phyloP scores from a whole-genome alignment of 1,140 invertebrate species.

The Spodoptera frugiperda region DNA sequence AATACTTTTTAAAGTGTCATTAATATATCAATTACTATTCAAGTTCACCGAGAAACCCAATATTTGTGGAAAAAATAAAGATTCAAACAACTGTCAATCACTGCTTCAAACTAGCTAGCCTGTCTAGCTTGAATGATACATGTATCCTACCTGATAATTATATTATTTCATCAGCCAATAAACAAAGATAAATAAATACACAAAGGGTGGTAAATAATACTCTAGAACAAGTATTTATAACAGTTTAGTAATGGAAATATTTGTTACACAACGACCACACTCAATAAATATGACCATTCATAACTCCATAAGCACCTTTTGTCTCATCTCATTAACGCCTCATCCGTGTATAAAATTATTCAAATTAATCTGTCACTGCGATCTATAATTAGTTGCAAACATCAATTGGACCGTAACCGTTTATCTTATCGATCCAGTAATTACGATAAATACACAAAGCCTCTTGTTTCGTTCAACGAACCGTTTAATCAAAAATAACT shows the following conservation, averaged over 20 bases:
- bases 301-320: slow-evolving; percentile 9
- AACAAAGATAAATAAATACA: too few species aligned
- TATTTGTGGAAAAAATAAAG: too few species aligned
- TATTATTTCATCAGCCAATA: too few species aligned
- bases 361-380: slow-evolving; percentile 27
- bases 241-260: slow-evolving; percentile 20
- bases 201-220: neutral
- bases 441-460: slow-evolving; percentile 50
- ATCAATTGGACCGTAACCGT: slow-evolving; percentile 54
- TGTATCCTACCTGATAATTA: too few species aligned
- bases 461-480: slow-evolving; percentile 60
- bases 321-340: slow-evolving; percentile 18
- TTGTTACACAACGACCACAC: neutral
- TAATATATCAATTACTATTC: too few species aligned
- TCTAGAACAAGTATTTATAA: neutral
- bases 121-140: too few species aligned
- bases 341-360: slow-evolving; percentile 32
- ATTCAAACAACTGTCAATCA: too few species aligned
- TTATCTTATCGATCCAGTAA: slow-evolving; percentile 53
- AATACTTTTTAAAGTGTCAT: too few species aligned
- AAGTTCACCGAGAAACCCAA: too few species aligned
- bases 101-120: too few species aligned
- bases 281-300: neutral
- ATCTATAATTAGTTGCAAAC: slow-evolving; percentile 50
- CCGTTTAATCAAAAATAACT: slow-evolving; percentile 49